A percentile compares a stretch with the other conserved stretches of the same genome.
Evolutionary conservation across 2,113 vertebrate genomes (phyloP).

Genomic region (Octodon degus): DNA sequence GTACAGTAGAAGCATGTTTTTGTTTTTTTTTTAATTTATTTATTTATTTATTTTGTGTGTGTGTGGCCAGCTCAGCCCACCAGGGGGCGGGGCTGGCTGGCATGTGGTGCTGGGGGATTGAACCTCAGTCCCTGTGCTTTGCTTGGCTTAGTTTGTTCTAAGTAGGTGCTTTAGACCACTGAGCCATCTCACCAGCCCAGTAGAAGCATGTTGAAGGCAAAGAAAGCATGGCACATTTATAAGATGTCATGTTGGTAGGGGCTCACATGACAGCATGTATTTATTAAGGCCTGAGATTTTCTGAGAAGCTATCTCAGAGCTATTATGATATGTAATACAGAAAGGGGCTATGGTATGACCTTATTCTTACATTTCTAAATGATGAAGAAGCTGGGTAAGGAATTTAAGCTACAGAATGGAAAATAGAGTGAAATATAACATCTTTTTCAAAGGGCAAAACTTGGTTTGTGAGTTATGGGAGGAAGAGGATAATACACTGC

Average conservation of each 20-base stretch:
- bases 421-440: conserved; percentile 22
- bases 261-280: not conserved
- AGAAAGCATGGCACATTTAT: conserved; percentile 28
- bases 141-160: no score
- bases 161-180: no score
- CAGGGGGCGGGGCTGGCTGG: no score
- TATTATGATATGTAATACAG: conserved; percentile 18
- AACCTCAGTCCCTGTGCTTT: no score
- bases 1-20: not conserved
- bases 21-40: no score
- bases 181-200: no score
- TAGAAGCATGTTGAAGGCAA: conserved; percentile 29
- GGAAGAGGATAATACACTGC: not conserved
- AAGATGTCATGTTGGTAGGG: not conserved
- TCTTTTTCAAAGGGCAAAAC: conserved; percentile 1
- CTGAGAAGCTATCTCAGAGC: conserved; percentile 15
- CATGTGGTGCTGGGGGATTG: no score
- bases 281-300: not conserved
- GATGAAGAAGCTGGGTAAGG: not conserved
- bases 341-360: not conserved
- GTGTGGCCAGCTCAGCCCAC: no score
- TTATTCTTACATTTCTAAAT: conserved; percentile 43
- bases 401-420: conserved; percentile 14
- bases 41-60: no score
- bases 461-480: not conserved